These are phyloP conservation scores for Rana temporaria DNA, from an alignment of 2,113 vertebrate species.

Conservation along the genomic window DNA sequence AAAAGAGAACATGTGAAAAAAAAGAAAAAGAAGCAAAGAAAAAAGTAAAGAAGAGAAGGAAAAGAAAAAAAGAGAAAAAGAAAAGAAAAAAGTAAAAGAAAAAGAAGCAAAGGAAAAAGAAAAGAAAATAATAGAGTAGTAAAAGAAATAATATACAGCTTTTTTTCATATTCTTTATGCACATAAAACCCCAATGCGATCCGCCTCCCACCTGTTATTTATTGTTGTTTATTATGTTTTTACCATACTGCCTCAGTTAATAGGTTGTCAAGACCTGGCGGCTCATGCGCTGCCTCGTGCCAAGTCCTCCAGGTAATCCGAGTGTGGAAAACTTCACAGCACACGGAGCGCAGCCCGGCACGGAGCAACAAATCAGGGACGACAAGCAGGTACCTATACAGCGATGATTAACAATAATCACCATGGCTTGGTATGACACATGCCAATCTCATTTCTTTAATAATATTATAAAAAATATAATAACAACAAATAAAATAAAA, in stretches of 20 bases:
- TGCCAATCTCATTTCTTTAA: background rate
- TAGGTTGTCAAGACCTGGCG: background rate
- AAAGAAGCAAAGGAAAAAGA: no score
- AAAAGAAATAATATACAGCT: no score
- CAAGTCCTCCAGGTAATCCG: background rate
- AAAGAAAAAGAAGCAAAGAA: no score
- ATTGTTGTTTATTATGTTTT: background rate
- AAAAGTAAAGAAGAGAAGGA: no score
- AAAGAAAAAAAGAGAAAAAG: no score
- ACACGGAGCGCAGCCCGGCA: conserved; percentile 10
- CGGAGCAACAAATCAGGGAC: conserved; percentile 26
- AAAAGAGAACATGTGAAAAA: no score
- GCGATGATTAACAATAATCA: conserved; percentile 7
- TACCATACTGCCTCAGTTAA: conserved; percentile 8
- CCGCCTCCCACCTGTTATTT: conserved; percentile 2
- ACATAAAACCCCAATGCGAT: background rate
- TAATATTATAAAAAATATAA: background rate
- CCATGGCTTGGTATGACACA: background rate
- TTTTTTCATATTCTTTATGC: background rate
- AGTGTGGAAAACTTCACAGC: background rate
- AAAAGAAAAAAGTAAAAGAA: no score
- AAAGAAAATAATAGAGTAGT: no score
- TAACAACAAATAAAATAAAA: no score
- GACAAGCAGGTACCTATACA: background rate
- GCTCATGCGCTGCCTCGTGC: background rate